Percentiles rank a stretch among this genome's conserved stretches.
These are phyloP conservation scores for Steinernema hermaphroditum DNA, from an alignment of 2,888 invertebrate genomes.

Conservation along the genomic window DNA sequence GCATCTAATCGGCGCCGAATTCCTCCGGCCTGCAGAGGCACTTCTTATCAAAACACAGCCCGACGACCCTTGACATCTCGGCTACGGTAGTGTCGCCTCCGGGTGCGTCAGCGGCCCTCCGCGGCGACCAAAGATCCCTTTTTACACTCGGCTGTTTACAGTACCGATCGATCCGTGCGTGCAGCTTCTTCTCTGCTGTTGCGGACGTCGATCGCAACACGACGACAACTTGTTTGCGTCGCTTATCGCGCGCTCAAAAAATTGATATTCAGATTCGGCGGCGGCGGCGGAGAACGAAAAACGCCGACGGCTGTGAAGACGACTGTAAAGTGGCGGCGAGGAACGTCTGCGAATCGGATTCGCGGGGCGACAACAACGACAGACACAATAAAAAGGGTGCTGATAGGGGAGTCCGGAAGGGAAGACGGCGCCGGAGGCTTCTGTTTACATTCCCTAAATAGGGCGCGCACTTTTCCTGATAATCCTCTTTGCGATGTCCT, in stretches of 20 bases:
- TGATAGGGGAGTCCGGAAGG: too few relatives aligned
- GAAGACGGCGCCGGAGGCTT: too few relatives aligned
- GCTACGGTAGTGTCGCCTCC: too few relatives aligned
- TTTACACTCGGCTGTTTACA: neutral
- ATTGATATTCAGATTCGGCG: constrained; percentile 20
- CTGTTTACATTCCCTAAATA: too few relatives aligned
- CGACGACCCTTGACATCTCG: too few relatives aligned
- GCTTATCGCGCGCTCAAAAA: neutral
- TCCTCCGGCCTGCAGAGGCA: too few relatives aligned
- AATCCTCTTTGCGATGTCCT: too few relatives aligned
- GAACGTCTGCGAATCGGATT: neutral
- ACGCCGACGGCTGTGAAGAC: neutral
- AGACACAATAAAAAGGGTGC: constrained; percentile 5
- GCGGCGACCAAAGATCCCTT: neutral
- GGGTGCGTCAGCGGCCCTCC: too few relatives aligned
- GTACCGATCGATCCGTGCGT: neutral
- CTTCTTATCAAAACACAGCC: too few relatives aligned
- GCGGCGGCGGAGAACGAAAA: neutral
- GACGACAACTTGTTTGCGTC: constrained; percentile 15
- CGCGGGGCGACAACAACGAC: neutral
- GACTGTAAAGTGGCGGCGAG: neutral
- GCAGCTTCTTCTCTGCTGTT: too few relatives aligned
- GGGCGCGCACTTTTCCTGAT: too few relatives aligned
- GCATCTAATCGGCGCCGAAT: too few relatives aligned
- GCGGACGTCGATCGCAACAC: neutral